These are phyloP conservation scores for Molossus alvarezi DNA, from an alignment of 2,797 vertebrate genomes.

Conservation along the genomic window DNA sequence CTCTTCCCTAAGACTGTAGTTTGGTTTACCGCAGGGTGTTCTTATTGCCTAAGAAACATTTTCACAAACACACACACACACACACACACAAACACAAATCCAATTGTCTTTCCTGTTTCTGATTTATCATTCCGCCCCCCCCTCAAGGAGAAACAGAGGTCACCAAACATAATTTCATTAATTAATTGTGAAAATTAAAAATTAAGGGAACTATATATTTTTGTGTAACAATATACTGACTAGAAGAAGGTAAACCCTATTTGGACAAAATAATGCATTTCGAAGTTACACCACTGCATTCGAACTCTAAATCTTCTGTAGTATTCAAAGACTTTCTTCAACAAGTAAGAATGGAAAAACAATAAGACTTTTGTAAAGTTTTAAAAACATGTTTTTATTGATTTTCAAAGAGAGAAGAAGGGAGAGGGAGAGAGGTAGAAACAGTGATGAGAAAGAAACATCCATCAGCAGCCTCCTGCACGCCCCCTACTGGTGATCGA, in stretches of 20 bases:
- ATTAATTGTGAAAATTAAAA: conserved; percentile 10
- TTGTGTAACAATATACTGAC: conserved; percentile 41
- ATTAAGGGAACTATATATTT: conserved; percentile 2
- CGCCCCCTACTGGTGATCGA: too few species aligned
- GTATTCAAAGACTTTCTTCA: not conserved
- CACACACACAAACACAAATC: not conserved
- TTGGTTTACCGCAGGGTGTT: not conserved
- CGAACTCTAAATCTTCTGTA: not conserved
- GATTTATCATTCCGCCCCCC: not conserved
- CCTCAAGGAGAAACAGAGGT: not conserved
- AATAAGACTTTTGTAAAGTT: conserved; percentile 37
- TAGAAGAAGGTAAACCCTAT: conserved; percentile 57
- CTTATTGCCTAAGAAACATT: conserved; percentile 47
- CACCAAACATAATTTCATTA: not conserved
- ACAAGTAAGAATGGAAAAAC: not conserved
- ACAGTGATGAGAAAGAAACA: too few species aligned
- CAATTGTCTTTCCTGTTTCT: not conserved
- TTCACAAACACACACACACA: conserved; percentile 12
- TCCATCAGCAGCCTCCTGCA: too few species aligned
- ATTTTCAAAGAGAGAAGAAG: not conserved
- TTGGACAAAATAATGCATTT: not conserved
- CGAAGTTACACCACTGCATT: not conserved
- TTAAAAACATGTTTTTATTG: not conserved
- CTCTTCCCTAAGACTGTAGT: not conserved
- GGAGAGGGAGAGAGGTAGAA: too few species aligned